A percentile compares a stretch with the other conserved stretches of the same genome.
Conservation (phyloP, 2,113 vertebrate genomes). For the Eonycteris spelaea region DNA sequence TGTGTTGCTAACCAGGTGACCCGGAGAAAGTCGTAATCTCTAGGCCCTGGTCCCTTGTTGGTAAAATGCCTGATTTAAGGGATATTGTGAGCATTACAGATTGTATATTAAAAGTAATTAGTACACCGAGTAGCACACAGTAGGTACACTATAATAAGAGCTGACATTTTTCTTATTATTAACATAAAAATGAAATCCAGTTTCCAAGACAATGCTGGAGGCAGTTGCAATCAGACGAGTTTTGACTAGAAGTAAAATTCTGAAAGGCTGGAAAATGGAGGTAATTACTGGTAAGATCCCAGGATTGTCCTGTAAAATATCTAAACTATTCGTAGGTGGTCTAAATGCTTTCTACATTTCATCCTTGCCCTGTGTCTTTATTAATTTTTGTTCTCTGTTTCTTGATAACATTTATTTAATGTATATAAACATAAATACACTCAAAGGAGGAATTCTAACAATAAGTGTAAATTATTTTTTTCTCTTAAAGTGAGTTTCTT, state of each 20-base stretch:
- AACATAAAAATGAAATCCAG: neutral
- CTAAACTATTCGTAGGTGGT: neutral
- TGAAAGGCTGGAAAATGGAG: neutral
- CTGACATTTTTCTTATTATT: neutral
- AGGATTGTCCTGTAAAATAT: neutral
- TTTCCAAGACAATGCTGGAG: neutral
- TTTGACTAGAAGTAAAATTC: neutral
- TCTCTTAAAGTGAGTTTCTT: neutral
- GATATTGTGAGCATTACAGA: neutral
- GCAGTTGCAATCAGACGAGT: neutral
- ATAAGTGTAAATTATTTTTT: neutral
- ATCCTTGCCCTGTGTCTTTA: neutral
- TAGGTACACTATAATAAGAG: neutral
- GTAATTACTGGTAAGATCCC: neutral
- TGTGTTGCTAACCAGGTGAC: neutral
- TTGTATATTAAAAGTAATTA: neutral
- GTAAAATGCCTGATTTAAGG: neutral
- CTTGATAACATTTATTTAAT: neutral
- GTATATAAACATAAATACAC: neutral
- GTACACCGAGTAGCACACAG: neutral
- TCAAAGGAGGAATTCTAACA: neutral
- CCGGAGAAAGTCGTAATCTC: neutral
- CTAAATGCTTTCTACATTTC: neutral
- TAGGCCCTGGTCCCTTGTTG: neutral
- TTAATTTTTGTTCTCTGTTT: neutral